Conservation (phyloP, 2,113 vertebrate species). For the Colaptes auratus region DNA sequence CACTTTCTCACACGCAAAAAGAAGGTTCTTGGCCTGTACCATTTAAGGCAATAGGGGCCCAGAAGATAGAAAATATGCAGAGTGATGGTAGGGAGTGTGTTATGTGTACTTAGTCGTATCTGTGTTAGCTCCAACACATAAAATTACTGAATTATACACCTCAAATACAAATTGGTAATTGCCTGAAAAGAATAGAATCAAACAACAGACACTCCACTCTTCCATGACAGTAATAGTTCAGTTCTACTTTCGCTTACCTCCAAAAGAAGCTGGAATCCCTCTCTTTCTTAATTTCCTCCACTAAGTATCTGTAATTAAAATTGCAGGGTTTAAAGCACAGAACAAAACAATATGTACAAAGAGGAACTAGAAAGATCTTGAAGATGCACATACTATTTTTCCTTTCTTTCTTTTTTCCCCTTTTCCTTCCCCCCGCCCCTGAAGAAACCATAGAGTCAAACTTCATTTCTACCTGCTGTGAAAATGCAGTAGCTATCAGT, state of each 20-base stretch:
- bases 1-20: background rate
- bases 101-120: background rate
- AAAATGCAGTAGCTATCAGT: conserved; percentile 20
- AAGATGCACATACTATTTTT: background rate
- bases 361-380: background rate
- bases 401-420: no score
- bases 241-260: conserved; percentile 72
- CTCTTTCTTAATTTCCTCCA: conserved; percentile 82
- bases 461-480: conserved; percentile 40
- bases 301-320: conserved; percentile 78
- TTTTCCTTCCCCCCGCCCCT: rapidly evolving
- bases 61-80: background rate
- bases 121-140: background rate
- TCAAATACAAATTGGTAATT: background rate
- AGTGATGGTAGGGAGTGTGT: background rate
- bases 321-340: background rate
- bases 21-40: background rate
- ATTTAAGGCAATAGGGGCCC: background rate
- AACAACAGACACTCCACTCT: background rate
- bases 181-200: conserved; percentile 1
- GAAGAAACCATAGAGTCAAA: background rate
- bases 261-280: conserved; percentile 80
- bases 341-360: background rate
- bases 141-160: background rate
- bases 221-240: background rate